Conservation (phyloP, 1,140 invertebrate species). For the Drosophila arizonae region DNA sequence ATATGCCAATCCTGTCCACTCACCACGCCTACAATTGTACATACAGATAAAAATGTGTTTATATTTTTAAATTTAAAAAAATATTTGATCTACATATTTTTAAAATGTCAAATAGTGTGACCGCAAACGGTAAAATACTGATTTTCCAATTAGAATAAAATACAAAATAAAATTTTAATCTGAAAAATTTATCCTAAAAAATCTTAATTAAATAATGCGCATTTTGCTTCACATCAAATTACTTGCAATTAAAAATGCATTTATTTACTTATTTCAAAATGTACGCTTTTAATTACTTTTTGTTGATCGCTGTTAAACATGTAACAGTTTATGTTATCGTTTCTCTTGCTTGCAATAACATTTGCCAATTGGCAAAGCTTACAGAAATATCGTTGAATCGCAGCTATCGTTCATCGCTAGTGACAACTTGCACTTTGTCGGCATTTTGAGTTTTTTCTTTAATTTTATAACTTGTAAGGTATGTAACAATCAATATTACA, state of each 20-base stretch:
- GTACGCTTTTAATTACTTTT: not conserved
- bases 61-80: not conserved
- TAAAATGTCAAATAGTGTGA: constrained; percentile 30
- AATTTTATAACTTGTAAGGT: constrained; percentile 36
- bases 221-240: not conserved
- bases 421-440: constrained; percentile 47
- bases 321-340: not conserved
- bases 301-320: not conserved
- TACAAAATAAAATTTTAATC: no score
- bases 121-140: constrained; percentile 1
- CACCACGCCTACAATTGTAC: not conserved
- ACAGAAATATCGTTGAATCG: constrained; percentile 9
- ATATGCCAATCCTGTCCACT: not conserved
- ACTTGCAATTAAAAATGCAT: no score
- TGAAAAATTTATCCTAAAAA: not conserved
- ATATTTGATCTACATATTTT: constrained; percentile 16
- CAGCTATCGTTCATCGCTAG: constrained; percentile 33
- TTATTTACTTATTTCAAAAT: no score
- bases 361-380: not conserved
- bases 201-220: not conserved
- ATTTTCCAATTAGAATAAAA: constrained; percentile 3
- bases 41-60: constrained; percentile 4
- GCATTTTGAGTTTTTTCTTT: constrained; percentile 23
- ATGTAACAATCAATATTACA: constrained; percentile 14
- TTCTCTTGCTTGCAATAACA: constrained; percentile 4